A percentile compares a stretch with the other conserved stretches of the same genome.
Conservation (phyloP, 2,888 invertebrate genomes). For the Chrysolina haemoptera region DNA sequence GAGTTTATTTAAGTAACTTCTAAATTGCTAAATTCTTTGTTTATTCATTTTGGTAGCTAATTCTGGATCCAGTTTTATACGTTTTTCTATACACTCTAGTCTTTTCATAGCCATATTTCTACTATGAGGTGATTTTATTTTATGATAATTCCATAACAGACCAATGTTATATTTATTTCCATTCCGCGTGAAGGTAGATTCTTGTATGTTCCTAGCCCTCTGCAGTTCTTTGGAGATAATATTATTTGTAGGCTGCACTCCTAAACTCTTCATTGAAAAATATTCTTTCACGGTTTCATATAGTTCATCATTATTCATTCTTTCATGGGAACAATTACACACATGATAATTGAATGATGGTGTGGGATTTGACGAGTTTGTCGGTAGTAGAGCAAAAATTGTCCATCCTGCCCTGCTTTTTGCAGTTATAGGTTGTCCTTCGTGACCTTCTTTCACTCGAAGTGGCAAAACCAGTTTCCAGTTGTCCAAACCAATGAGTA, state of each 20-base stretch:
- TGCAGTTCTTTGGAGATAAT: background rate
- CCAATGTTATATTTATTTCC: background rate
- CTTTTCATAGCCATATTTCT: background rate
- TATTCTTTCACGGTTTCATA: constrained; percentile 30
- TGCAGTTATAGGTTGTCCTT: constrained; percentile 43
- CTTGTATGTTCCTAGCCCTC: too few relatives aligned
- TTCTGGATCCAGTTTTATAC: background rate
- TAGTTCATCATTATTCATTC: constrained; percentile 17
- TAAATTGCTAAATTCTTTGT: constrained; percentile 45
- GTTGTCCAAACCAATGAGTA: constrained; percentile 33
- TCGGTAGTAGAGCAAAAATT: constrained; percentile 20
- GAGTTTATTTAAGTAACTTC: constrained; percentile 45
- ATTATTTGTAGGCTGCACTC: constrained; percentile 24
- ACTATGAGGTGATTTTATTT: background rate
- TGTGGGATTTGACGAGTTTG: background rate
- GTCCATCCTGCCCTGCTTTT: constrained; percentile 50
- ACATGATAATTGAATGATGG: constrained; percentile 6
- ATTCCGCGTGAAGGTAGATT: too few relatives aligned
- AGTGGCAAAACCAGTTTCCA: constrained; percentile 31
- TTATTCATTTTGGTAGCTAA: constrained; percentile 41
- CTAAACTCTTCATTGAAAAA: constrained; percentile 42
- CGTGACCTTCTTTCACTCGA: constrained; percentile 31
- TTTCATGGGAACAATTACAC: constrained; percentile 9
- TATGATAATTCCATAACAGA: background rate
- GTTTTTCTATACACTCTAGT: background rate